Base-by-base conservation (phyloP, 2,113 vertebrate species). In the Poeciliopsis turrubarensis region DNA sequence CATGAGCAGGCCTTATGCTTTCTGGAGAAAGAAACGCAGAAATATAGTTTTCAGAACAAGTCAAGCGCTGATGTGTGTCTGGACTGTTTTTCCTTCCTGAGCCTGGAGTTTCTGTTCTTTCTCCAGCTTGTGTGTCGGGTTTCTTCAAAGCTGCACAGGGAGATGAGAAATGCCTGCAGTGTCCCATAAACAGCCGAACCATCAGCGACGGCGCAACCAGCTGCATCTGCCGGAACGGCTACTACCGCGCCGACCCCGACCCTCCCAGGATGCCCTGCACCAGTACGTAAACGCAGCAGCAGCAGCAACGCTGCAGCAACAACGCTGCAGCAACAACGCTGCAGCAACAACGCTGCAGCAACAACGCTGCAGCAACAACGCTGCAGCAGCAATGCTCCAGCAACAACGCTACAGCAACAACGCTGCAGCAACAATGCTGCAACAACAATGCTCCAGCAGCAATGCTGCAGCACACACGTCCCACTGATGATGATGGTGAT, bases 121-220 rank as follows among this genome's bases (percentile, higher is more conserved):
- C 22, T 30, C n/a, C 91, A 99, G 97, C 95, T 15, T 99, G 97
- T 84, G 87, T 94, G 0, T 95, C 93, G 0, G 97, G 97, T 30
- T 97, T 90, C 30, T 98, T 97, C 91, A 99, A 98, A 86, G 93
- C 95, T 68, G 95, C 94, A 86, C 97, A 99, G 77, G 97, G 97
- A n/a, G 96, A 97, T 2, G 93, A 96, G 63, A 89, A 87, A 8
- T 99, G 97, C 19, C 82, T 94, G 17, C 96, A 96, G 83, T 98
- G 97, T 63, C 97, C 97, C 0, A 95, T 96, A 73, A 97, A 98
- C 91, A 98, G 97, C 91, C 91, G 96, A 66, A 98, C 97, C 0
- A 96, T 94, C 64, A 96, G 91, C 0, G 96, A 97, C 63, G 97
- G 96, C 11, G 96, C 97, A 68, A 97, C 95, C 0, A 98, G 89